Evolutionary conservation across 2,113 vertebrate genomes (phyloP).

Genomic region (Corythornis cristatus): DNA sequence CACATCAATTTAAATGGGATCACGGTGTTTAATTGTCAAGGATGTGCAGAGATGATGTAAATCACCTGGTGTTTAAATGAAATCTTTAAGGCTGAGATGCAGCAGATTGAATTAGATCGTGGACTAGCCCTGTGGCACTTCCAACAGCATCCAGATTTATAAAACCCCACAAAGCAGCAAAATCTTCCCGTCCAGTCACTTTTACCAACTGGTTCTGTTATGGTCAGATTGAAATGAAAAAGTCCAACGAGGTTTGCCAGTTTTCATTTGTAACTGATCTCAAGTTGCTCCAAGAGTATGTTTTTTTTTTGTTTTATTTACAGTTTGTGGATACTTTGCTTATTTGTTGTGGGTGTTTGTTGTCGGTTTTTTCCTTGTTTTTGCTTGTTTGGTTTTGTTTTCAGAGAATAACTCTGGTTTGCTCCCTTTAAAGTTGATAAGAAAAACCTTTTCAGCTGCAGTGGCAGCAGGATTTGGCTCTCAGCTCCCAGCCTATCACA

Average conservation of each 20-base stretch:
- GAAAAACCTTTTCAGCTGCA: constrained; percentile 4
- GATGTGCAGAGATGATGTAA: not conserved
- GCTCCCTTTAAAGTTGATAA: not conserved
- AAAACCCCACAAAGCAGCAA: not conserved
- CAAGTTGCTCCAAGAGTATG: not conserved
- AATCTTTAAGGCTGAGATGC: not conserved
- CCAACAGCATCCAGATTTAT: not conserved
- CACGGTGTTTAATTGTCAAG: constrained; percentile 3
- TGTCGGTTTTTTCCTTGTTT: not conserved
- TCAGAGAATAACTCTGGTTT: not conserved
- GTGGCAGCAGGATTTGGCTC: constrained; percentile 18
- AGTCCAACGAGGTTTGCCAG: not conserved
- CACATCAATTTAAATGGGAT: not conserved
- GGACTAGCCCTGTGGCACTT: not conserved
- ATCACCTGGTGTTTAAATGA: not conserved
- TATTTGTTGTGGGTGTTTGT: not conserved
- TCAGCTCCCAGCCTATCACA: constrained; percentile 50
- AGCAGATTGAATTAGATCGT: too few species aligned
- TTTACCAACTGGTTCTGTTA: not conserved
- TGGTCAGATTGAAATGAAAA: not conserved
- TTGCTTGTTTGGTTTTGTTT: not conserved
- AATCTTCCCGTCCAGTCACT: not conserved
- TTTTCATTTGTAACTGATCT: not conserved
- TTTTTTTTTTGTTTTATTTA: not conserved
- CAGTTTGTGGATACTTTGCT: not conserved